Percentiles rank a stretch among this genome's conserved stretches.
These are phyloP conservation scores for Conomelus anceps DNA, from an alignment of 2,888 invertebrate species.

Conservation along the genomic window DNA sequence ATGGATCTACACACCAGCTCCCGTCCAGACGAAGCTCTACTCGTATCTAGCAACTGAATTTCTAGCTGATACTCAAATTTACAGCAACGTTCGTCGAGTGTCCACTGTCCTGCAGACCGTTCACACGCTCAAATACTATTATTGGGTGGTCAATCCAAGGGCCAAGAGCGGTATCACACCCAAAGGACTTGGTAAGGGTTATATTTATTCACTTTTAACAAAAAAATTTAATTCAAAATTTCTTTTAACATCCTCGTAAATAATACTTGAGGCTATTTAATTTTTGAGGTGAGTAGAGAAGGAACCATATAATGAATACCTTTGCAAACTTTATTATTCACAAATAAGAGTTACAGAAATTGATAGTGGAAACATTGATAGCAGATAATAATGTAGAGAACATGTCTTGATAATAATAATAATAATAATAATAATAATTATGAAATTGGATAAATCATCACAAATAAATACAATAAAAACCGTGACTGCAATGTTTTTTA, in stretches of 20 bases:
- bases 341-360: too few relatives aligned
- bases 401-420: too few relatives aligned
- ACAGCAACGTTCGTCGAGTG: slow-evolving; percentile 91
- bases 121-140: slow-evolving; percentile 97
- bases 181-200: slow-evolving; percentile 79
- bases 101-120: slow-evolving; percentile 97
- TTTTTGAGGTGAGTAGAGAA: not conserved
- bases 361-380: too few relatives aligned
- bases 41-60: slow-evolving; percentile 99
- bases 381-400: too few relatives aligned
- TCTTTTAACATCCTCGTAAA: too few relatives aligned
- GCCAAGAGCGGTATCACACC: slow-evolving; percentile 92
- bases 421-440: too few relatives aligned
- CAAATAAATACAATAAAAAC: too few relatives aligned
- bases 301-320: not conserved
- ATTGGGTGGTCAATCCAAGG: slow-evolving; percentile 96
- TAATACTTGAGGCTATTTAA: not conserved
- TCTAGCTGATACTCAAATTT: slow-evolving; percentile 93
- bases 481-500: too few relatives aligned
- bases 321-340: not conserved
- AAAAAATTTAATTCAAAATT: too few relatives aligned
- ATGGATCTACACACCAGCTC: slow-evolving; percentile 97
- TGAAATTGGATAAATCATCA: too few relatives aligned
- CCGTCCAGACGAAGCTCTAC: slow-evolving; percentile 91
- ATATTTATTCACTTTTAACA: too few relatives aligned